These are phyloP conservation scores for Dicentrarchus labrax DNA, from an alignment of 2,113 vertebrate genomes.

Conservation along the genomic window DNA sequence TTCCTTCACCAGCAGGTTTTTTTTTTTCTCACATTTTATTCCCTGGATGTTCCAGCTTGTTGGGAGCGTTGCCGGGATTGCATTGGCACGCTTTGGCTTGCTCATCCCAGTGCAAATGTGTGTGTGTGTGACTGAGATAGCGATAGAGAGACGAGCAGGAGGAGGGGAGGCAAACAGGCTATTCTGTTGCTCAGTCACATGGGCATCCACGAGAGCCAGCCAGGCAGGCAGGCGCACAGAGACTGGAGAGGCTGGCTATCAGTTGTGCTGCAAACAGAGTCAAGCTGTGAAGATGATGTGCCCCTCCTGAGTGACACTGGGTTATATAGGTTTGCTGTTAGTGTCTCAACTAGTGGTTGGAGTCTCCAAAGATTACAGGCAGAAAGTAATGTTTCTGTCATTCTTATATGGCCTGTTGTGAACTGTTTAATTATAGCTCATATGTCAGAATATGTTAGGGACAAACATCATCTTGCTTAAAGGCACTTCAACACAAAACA, in stretches of 20 bases:
- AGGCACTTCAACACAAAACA: not conserved
- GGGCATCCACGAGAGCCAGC: conserved; percentile 67
- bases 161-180: conserved; percentile 53
- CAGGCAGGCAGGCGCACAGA: conserved; percentile 39
- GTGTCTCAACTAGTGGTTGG: conserved; percentile 22
- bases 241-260: conserved; percentile 33
- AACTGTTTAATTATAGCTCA: not conserved
- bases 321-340: conserved; percentile 12
- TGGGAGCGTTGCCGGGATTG: conserved; percentile 39
- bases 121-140: conserved; percentile 40
- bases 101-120: conserved; percentile 49
- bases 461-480: not conserved
- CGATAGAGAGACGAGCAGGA: conserved; percentile 43
- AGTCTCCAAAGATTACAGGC: not conserved
- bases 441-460: not conserved
- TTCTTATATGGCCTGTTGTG: conserved; percentile 4
- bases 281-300: conserved; percentile 33
- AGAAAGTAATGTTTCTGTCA: not conserved
- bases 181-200: conserved; percentile 76
- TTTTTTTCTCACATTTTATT: conserved; percentile 8
- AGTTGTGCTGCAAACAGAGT: conserved; percentile 35
- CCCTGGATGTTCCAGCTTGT: conserved; percentile 44
- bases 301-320: conserved; percentile 1
- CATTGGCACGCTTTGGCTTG: conserved; percentile 48
- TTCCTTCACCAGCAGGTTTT: conserved; percentile 34